Conservation (phyloP, 2,888 invertebrate genomes). For the Limnephilus rhombicus region DNA sequence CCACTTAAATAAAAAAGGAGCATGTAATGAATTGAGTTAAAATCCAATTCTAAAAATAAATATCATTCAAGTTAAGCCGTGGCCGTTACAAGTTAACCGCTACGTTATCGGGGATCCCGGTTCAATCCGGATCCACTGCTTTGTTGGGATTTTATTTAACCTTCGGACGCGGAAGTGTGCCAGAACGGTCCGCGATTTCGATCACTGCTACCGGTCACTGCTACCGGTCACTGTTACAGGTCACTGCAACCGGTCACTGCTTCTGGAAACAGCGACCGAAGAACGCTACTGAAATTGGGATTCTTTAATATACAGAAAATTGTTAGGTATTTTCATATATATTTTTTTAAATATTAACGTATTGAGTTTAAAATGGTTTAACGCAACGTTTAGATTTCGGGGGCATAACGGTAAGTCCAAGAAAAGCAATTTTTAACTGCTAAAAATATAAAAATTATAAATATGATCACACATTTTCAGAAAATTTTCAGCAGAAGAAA, state of each 20-base stretch:
- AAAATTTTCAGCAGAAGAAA: neutral
- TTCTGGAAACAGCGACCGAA: neutral
- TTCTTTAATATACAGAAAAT: neutral
- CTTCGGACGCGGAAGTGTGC: constrained; percentile 15
- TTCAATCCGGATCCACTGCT: neutral
- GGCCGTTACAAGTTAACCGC: constrained; percentile 5
- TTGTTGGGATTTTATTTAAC: neutral
- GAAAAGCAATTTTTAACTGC: neutral
- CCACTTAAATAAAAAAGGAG: neutral
- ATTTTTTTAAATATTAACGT: neutral
- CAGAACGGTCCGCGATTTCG: constrained; percentile 4
- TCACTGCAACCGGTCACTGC: neutral
- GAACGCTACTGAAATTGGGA: too few species aligned
- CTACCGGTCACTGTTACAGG: neutral
- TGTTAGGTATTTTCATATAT: neutral
- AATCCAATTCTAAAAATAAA: neutral
- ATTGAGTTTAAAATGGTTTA: neutral
- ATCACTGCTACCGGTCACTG: constrained; percentile 30
- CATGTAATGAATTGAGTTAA: neutral
- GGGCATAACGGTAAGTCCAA: neutral
- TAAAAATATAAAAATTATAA: too few species aligned
- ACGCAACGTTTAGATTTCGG: neutral
- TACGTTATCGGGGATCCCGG: neutral
- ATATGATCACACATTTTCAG: neutral
- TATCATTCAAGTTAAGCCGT: neutral